These are phyloP conservation scores for Rhadinocentrus ornatus DNA, from an alignment of 2,797 vertebrate species.

Conservation along the genomic window DNA sequence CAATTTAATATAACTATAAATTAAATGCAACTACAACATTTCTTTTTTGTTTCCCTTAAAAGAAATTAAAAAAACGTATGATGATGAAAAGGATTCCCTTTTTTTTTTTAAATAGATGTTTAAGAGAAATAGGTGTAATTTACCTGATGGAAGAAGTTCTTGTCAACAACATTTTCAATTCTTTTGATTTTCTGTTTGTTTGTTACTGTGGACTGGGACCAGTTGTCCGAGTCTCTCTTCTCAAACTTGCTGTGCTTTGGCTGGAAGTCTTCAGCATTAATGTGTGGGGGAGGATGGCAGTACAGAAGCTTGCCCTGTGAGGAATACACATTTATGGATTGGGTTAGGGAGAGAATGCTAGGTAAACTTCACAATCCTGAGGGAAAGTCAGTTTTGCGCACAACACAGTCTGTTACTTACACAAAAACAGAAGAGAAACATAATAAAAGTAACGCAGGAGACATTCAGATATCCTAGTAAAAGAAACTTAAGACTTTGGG, in stretches of 20 bases:
- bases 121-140: background rate
- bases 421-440: background rate
- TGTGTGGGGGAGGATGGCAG: conserved; percentile 91
- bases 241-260: conserved; percentile 82
- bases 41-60: background rate
- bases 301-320: conserved; percentile 93
- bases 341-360: background rate
- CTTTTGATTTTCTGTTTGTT: conserved; percentile 81
- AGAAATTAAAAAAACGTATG: background rate
- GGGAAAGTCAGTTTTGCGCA: background rate
- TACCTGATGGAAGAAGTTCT: conserved; percentile 96
- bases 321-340: conserved; percentile 12
- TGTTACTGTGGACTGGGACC: conserved; percentile 19
- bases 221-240: conserved; percentile 23
- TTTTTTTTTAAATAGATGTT: background rate
- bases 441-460: background rate
- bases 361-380: background rate
- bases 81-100: too few species aligned
- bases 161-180: conserved; percentile 94
- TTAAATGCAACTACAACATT: background rate
- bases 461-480: background rate
- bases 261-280: conserved; percentile 87
- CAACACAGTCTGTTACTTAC: background rate
- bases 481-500: background rate
- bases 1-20: background rate